phyloP scores from a whole-genome alignment of 2,888 invertebrate genomes.

The Plagodis dolabraria region DNA sequence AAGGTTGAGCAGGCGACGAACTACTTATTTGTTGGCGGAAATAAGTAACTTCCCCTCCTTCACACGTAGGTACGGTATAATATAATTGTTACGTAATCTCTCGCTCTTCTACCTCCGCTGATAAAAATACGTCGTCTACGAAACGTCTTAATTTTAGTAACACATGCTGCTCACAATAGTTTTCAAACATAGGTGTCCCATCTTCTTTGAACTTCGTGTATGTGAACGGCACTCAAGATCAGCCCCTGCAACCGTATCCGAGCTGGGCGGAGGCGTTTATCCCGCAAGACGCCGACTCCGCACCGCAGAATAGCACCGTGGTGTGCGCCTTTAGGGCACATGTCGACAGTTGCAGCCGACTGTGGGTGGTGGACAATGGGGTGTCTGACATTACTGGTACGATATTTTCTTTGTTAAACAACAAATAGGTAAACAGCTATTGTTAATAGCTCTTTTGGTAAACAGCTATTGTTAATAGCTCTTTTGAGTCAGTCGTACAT shows the following conservation, averaged over 20 bases:
- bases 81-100: no score
- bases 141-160: no score
- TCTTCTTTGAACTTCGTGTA: conserved; percentile 80
- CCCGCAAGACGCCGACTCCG: conserved; percentile 60
- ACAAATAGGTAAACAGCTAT: no score
- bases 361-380: conserved; percentile 93
- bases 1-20: no score
- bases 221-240: conserved; percentile 85
- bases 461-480: no score
- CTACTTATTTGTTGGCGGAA: no score
- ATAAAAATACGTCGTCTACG: no score
- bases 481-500: no score
- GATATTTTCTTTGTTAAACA: not conserved
- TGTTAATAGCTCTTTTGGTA: no score
- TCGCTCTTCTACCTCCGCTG: no score
- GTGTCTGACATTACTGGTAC: conserved; percentile 87
- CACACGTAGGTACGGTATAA: no score
- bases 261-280: conserved; percentile 90
- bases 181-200: conserved; percentile 54
- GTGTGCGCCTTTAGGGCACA: conserved; percentile 89
- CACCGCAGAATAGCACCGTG: conserved; percentile 82
- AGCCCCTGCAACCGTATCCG: conserved; percentile 89
- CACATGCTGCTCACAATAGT: not conserved
- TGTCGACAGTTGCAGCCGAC: conserved; percentile 89
- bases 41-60: no score